Base-by-base conservation (phyloP, 2,797 vertebrate species). In the Darevskia nairensis region DNA sequence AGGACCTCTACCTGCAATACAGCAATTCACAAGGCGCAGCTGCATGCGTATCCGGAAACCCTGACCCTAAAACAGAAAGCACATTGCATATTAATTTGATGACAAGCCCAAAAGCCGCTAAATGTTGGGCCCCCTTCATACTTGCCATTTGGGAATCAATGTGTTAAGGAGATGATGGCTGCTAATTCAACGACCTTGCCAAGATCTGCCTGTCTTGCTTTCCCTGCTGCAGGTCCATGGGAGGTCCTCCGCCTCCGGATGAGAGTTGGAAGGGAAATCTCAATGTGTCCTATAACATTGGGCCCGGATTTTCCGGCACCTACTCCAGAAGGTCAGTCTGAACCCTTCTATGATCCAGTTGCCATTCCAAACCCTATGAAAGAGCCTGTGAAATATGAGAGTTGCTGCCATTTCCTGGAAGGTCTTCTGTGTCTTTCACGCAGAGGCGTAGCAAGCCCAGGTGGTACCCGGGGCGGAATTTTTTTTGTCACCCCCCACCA, bases 251-350 rank as follows among this genome's bases (percentile, higher is more conserved):
- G 80, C 96, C 98, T 44, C 98, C 98, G 27, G 97, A 97, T 84
- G 86, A 91, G n/a, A 96, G 96, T 93, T 99, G 99, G 99, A 99
- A 97, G 91, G 99, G 99, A 89, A 93, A 94, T 64, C 97, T 99
- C 80, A 97, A 98, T 10, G 95, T 99, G 50, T 94, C 98, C 15
- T 99, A 99, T 80, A 98, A 96, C 19, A 96, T 97, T 13, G 99
- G 99, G 13, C 99, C 99, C 15, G 98, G 99, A 75, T 99, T 99
- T 94, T 89, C 29, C 1, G 94, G 90, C 1, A 93, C 46, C 19
- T 96, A 94, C 89, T 96, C 92, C 80, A 91, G 80, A 83, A 97
- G 96, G 97, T 98, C 92, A 93, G 97, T 89, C 91, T 90, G 87
- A 80, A 86, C 8, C n/a, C 41, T 81, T 83, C 59, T 84, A 3